Percentiles rank a stretch among this genome's conserved stretches.
These are phyloP conservation scores for Sisor rabdophorus DNA, from an alignment of 2,113 vertebrate species.

Conservation along the genomic window DNA sequence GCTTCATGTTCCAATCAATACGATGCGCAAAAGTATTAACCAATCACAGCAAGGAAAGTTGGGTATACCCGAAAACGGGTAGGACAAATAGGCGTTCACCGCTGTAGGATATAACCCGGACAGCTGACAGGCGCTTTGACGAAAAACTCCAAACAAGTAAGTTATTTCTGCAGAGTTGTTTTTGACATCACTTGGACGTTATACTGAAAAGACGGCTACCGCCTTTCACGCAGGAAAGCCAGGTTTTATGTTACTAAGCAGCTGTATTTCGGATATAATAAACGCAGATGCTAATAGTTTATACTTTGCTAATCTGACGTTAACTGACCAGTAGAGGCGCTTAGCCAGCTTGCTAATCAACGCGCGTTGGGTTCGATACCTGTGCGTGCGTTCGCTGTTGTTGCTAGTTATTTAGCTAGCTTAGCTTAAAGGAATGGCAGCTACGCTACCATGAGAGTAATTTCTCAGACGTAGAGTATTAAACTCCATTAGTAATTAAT, in stretches of 20 bases:
- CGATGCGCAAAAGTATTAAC: not conserved
- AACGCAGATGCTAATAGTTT: conserved; percentile 6
- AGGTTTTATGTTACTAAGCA: not conserved
- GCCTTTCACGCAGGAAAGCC: not conserved
- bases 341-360: not conserved
- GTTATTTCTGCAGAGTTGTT: conserved; percentile 9
- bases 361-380: not conserved
- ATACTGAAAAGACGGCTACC: not conserved
- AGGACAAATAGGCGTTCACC: conserved; percentile 25
- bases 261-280: not conserved
- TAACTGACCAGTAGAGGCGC: not conserved
- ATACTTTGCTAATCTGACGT: not conserved
- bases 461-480: not conserved
- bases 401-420: conserved; percentile 23
- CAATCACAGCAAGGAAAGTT: not conserved
- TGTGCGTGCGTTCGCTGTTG: not conserved
- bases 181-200: not conserved
- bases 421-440: not conserved
- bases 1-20: not conserved
- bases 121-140: conserved; percentile 42
- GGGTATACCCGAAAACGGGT: not conserved
- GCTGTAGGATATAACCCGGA: conserved; percentile 35
- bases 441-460: not conserved
- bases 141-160: conserved; percentile 53
- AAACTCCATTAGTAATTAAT: not conserved